Evolutionary conservation across 2,113 vertebrate genomes (phyloP).

Genomic region (Brachyistius frenatus): DNA sequence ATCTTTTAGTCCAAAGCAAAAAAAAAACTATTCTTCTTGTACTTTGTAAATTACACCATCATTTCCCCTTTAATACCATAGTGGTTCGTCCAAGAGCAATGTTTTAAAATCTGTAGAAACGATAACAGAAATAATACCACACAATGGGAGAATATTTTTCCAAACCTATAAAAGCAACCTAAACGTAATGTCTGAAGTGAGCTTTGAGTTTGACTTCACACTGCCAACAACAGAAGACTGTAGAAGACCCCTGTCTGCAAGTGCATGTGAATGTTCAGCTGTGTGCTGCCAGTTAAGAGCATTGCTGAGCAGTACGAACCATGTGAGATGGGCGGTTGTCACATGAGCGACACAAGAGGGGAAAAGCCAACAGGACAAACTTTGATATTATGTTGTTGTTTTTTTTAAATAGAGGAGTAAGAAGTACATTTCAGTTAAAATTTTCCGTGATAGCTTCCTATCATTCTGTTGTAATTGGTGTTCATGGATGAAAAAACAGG

Average conservation of each 20-base stretch:
- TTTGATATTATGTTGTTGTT: too few species aligned
- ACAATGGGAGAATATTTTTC: conserved; percentile 26
- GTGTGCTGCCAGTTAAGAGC: background rate
- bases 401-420: too few species aligned
- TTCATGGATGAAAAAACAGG: too few species aligned
- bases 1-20: conserved; percentile 10
- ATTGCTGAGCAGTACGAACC: background rate
- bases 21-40: background rate
- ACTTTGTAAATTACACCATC: conserved; percentile 11
- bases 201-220: background rate
- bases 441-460: too few species aligned
- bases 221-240: conserved; percentile 3
- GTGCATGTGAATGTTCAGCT: background rate
- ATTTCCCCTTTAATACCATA: conserved; percentile 18
- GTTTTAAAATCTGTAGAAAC: conserved; percentile 14
- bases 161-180: conserved; percentile 27
- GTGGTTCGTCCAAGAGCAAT: conserved; percentile 20
- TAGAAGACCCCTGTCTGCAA: conserved; percentile 7
- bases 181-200: conserved; percentile 7
- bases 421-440: too few species aligned
- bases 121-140: background rate
- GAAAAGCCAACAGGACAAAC: too few species aligned
- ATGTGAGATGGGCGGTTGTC: too few species aligned
- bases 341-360: too few species aligned
- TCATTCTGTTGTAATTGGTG: too few species aligned